Percentiles rank a stretch among this genome's conserved stretches.
These are phyloP conservation scores for Helleia helle DNA, from an alignment of 2,888 invertebrate species.

Conservation along the genomic window DNA sequence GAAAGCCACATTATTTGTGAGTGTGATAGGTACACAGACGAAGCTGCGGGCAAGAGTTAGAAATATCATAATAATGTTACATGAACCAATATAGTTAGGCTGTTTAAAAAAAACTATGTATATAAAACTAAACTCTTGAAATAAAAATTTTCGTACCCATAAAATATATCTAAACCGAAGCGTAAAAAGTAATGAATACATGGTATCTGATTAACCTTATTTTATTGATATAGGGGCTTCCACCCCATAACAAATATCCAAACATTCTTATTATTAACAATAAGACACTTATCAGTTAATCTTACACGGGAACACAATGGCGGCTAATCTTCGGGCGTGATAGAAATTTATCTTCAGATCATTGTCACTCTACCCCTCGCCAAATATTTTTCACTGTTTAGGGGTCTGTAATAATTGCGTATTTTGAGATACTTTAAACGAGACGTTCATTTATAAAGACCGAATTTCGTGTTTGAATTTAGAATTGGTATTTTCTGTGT, in stretches of 20 bases:
- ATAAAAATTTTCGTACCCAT: neutral
- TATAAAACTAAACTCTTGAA: neutral
- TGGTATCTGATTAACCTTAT: slow-evolving; percentile 5
- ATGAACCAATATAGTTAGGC: no score
- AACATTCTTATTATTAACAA: slow-evolving; percentile 68
- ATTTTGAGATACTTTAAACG: slow-evolving; percentile 5
- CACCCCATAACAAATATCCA: slow-evolving; percentile 38
- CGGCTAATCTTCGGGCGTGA: slow-evolving; percentile 65
- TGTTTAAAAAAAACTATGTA: no score
- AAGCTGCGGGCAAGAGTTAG: no score
- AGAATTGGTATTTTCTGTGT: no score
- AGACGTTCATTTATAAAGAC: no score
- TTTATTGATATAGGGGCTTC: slow-evolving; percentile 23
- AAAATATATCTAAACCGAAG: neutral
- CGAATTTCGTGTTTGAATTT: no score
- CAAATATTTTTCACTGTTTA: slow-evolving; percentile 33
- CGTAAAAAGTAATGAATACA: slow-evolving; percentile 2
- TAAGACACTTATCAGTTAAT: slow-evolving; percentile 71
- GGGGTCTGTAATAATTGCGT: slow-evolving; percentile 20
- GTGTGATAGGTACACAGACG: no score
- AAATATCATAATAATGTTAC: no score
- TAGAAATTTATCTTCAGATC: slow-evolving; percentile 64
- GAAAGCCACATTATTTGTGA: no score
- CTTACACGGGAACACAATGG: slow-evolving; percentile 63
- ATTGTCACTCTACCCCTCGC: slow-evolving; percentile 45